Base-by-base conservation (phyloP, 92 coral and sea anemone species). In the Zoanthus sansibaricus region DNA sequence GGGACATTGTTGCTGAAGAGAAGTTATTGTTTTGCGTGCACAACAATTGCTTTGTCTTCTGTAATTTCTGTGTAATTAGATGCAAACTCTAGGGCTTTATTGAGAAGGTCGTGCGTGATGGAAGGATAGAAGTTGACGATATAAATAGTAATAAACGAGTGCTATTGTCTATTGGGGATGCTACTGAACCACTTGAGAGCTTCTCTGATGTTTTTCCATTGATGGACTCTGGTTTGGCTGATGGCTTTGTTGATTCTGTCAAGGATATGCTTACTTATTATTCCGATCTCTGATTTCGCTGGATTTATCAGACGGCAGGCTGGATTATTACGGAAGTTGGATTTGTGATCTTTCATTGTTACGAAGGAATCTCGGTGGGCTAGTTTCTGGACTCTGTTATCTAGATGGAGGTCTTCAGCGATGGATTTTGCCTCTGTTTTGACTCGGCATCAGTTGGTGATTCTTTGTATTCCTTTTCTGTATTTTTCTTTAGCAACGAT, bases 261-360 rank as follows among this genome's bases (percentile, higher is more conserved):
- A 7, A 90, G 61, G 67, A 90, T 79, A 9, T 55, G 55, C 32
- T 90, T 90, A 84, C 90, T 86, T 71, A 83, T 68, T 0, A 75
- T 33, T 48, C 91, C 87, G 17, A 68, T 72, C n/a, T 90, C 71
- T 48, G 59, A 69, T 30, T 86, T 86, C 59, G 89, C 83, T 9
- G 92, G 92, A 33, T 86, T 87, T 2, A 87, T 87, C 21, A 90
- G 77, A 3, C 91, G 46, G 82, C 93, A 87, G 11, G 87, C 51
- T 15, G 89, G 86, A 59, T 91, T 82, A 54, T 87, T 83, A 1
- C 44, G n/a, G 51, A 91, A 87, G 83, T 75, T 91, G n/a, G 54
- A 80, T 12, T 87, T 82, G 78, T 76, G 91, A 32, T 87, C 86
- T 70, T 87, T 91, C 68, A 87, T 2, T 37, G 2, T 37, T 37